Conservation (phyloP, 1,140 invertebrate species). For the Drusus annulatus region DNA sequence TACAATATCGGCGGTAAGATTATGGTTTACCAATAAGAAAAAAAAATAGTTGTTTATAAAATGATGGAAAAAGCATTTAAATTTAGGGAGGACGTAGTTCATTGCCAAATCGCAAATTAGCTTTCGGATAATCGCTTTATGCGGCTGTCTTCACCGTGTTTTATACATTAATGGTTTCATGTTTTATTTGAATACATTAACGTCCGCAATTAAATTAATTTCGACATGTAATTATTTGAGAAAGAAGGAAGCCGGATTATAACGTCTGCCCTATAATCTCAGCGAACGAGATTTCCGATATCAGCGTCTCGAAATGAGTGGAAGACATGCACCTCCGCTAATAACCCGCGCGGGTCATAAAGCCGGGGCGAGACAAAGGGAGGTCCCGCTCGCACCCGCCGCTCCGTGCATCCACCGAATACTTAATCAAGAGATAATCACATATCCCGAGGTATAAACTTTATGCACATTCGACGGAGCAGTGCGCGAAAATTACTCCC, state of each 20-base stretch:
- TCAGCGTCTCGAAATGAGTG: background rate
- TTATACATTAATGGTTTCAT: background rate
- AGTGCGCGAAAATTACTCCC: slow-evolving; percentile 30
- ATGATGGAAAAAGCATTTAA: no score
- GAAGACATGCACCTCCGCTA: slow-evolving; percentile 24
- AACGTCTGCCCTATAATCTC: background rate
- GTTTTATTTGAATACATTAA: background rate
- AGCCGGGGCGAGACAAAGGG: slow-evolving; percentile 5
- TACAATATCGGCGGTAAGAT: no score
- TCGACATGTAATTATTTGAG: background rate
- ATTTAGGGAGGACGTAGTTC: no score
- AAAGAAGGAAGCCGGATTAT: background rate
- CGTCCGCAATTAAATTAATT: background rate
- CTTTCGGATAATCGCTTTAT: background rate
- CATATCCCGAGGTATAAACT: slow-evolving; percentile 18
- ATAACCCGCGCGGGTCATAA: background rate
- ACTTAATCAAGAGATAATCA: slow-evolving; percentile 44
- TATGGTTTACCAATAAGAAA: no score
- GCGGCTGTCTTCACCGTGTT: background rate
- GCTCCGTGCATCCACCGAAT: slow-evolving; percentile 34
- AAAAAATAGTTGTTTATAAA: no score
- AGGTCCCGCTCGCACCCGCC: slow-evolving; percentile 26
- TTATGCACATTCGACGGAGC: slow-evolving; percentile 21
- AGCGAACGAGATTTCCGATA: slow-evolving; percentile 4
- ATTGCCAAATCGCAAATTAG: no score